phyloP scores from a whole-genome alignment of 2,797 vertebrate species.

The Cheirogaleus major region DNA sequence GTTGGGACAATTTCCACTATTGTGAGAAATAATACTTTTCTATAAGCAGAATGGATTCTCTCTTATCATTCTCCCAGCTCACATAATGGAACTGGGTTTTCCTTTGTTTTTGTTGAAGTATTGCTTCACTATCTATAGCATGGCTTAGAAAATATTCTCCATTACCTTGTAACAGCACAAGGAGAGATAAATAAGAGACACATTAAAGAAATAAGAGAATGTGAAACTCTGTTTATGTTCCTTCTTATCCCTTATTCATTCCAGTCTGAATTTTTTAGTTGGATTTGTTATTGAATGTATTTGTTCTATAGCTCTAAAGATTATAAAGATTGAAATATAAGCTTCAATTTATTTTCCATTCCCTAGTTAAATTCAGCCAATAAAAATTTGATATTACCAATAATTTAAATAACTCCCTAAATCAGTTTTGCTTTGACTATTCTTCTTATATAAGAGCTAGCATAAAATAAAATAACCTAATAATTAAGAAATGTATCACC shows the following conservation, averaged over 20 bases:
- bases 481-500: neutral
- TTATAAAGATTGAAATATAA: slow-evolving; percentile 4
- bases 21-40: neutral
- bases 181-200: neutral
- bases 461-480: neutral
- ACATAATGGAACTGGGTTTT: neutral
- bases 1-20: neutral
- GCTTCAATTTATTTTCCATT: slow-evolving; percentile 27
- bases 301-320: neutral
- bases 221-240: neutral
- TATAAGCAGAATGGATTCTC: neutral
- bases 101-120: slow-evolving; percentile 27
- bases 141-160: slow-evolving; percentile 43
- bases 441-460: neutral
- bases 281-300: neutral
- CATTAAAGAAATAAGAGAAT: slow-evolving; percentile 28
- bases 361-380: slow-evolving; percentile 22
- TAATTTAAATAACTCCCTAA: slow-evolving; percentile 28
- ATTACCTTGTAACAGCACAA: neutral
- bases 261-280: neutral
- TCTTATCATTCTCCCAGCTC: neutral
- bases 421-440: slow-evolving; percentile 35
- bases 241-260: neutral
- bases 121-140: neutral
- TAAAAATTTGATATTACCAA: neutral